phyloP scores from a whole-genome alignment of 2,797 vertebrate genomes.

The Falco biarmicus region DNA sequence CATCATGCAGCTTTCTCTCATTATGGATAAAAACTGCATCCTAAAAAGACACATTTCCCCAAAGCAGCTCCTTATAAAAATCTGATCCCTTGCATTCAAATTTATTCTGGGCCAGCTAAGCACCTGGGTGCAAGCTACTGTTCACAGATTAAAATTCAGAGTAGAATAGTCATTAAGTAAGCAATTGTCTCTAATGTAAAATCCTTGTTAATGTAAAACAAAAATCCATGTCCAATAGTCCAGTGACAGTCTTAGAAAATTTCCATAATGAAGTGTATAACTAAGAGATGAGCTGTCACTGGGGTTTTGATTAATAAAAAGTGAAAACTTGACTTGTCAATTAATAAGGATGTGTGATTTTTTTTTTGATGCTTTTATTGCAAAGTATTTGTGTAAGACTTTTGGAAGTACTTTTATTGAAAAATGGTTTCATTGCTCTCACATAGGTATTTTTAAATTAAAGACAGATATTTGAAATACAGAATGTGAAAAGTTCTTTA shows the following conservation, averaged over 20 bases:
- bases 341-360: neutral
- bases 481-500: neutral
- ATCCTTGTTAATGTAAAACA: too few relatives aligned
- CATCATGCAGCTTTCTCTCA: neutral
- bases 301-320: neutral
- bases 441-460: fast-evolving
- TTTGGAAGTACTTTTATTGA: neutral
- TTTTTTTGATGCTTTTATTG: neutral
- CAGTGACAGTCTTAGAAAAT: neutral
- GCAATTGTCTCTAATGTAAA: neutral
- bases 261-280: too few relatives aligned
- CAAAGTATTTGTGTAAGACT: neutral
- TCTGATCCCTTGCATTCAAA: neutral
- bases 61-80: neutral
- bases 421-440: neutral
- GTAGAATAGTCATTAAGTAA: neutral
- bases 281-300: neutral
- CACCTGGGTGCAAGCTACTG: neutral
- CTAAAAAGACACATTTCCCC: neutral
- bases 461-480: neutral
- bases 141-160: neutral
- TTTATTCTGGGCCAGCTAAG: neutral
- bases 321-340: neutral
- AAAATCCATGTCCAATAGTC: neutral
- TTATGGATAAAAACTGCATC: neutral